Base-by-base conservation (phyloP, 2,113 vertebrate genomes). In the Protomyctophum bolini region DNA sequence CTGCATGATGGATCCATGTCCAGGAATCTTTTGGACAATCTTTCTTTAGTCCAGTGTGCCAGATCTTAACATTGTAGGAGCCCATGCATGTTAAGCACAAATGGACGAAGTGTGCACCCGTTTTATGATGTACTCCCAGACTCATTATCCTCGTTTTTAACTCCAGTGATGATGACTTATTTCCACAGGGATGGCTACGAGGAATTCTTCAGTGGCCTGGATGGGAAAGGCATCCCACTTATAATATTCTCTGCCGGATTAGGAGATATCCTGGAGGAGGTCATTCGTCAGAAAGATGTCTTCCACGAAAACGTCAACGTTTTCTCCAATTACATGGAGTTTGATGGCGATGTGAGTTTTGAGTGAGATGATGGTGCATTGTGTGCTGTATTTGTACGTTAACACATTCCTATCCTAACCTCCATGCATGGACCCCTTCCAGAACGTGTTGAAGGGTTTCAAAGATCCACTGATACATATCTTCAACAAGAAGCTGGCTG, bases 301-400 rank as follows among this genome's bases (percentile, higher is more conserved):
- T 95, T 96, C 86, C 79, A 96, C 77, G 68, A 94, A 1, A 99
- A 98, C 0, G 87, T 97, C 81, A 95, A 93, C 0, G 92, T 99
- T 68, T 93, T 99, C 85, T 97, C 97, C 76, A 99, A 99, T 91
- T 99, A 97, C 92, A 99, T 99, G 98, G 95, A 95, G 82, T 99
- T 97, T 2, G 92, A 94, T 0, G 93, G 95, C n/a, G 4, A 76
- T 86, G 97, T 98, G 88, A 96, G 95, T 87, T 21, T 41, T 41
- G 33, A 41, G 33, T 41, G 33, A 41, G 33, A 41, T 41, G 33
- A 41, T 41, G 33, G 33, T 41, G 4, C 33, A 41, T 41, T 41
- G 33, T 41, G 33, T 41, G 33, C 33, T 41, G 33, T 41, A 41
- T 41, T 1, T 2, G 33, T 41, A 6, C 33, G 3, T 41, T 3